Conservation (phyloP, 1,140 invertebrate species). For the Arctopsyche grandis region DNA sequence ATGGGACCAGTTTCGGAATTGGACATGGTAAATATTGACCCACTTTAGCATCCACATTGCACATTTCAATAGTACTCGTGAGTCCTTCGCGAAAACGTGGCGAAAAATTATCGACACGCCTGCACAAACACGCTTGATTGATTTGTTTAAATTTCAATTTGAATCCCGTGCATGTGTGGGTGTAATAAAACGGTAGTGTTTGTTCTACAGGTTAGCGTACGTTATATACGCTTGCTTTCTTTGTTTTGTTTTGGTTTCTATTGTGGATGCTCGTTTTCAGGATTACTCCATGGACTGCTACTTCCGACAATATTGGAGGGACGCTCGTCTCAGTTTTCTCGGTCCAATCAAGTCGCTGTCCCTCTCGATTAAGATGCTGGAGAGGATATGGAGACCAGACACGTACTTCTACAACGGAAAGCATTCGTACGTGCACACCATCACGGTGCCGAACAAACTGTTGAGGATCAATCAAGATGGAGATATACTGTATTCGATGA, state of each 20-base stretch:
- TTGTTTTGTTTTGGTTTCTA: not conserved
- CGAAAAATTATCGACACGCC: not conserved
- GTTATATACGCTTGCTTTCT: not conserved
- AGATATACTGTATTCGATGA: conserved; percentile 93
- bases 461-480: conserved; percentile 89
- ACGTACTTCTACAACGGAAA: conserved; percentile 95
- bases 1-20: conserved; percentile 96
- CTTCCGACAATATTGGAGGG: conserved; percentile 91
- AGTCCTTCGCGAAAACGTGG: not conserved
- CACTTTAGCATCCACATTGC: too few relatives aligned
- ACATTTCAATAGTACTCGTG: too few relatives aligned
- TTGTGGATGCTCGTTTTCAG: conserved; percentile 62
- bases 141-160: conserved; percentile 2
- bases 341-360: conserved; percentile 84
- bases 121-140: not conserved
- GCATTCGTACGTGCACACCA: conserved; percentile 93
- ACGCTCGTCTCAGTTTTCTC: conserved; percentile 82
- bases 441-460: conserved; percentile 95
- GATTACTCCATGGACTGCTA: conserved; percentile 98
- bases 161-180: not conserved
- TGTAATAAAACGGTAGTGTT: too few relatives aligned
- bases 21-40: conserved; percentile 81
- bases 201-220: too few relatives aligned
- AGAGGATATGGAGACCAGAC: conserved; percentile 94
- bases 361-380: conserved; percentile 90